phyloP scores from a whole-genome alignment of 2,888 invertebrate species.

The Stenichneumon culpator region DNA sequence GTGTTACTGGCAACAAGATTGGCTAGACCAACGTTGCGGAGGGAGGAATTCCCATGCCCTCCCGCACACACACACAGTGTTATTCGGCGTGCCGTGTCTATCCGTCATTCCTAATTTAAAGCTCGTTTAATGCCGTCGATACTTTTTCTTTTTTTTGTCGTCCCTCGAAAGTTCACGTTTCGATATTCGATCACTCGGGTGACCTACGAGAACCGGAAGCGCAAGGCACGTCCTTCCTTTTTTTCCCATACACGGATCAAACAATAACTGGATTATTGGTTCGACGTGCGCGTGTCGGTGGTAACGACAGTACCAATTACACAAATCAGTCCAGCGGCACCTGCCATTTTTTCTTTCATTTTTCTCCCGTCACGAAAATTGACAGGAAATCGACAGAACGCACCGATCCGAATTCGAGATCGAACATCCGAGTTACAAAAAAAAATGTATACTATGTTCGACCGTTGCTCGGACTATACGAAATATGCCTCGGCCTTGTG shows the following conservation, averaged over 20 bases:
- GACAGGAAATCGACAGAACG: neutral
- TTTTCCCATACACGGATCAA: constrained; percentile 25
- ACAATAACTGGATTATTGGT: constrained; percentile 52
- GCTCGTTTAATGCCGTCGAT: constrained; percentile 69
- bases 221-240: neutral
- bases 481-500: neutral
- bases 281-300: constrained; percentile 20
- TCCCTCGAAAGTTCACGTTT: constrained; percentile 42
- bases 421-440: neutral
- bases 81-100: constrained; percentile 63
- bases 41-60: constrained; percentile 30
- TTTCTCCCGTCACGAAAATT: neutral
- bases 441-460: neutral
- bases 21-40: constrained; percentile 50
- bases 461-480: neutral
- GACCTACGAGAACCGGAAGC: constrained; percentile 45
- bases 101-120: constrained; percentile 75
- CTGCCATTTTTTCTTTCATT: constrained; percentile 27
- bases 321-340: constrained; percentile 56
- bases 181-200: constrained; percentile 57
- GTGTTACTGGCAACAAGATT: constrained; percentile 60
- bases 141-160: constrained; percentile 37
- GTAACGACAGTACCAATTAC: constrained; percentile 37
- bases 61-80: constrained; percentile 27
- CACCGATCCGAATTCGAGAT: constrained; percentile 20